Base-by-base conservation (phyloP, 2,797 vertebrate species). In the Chromis chromis region DNA sequence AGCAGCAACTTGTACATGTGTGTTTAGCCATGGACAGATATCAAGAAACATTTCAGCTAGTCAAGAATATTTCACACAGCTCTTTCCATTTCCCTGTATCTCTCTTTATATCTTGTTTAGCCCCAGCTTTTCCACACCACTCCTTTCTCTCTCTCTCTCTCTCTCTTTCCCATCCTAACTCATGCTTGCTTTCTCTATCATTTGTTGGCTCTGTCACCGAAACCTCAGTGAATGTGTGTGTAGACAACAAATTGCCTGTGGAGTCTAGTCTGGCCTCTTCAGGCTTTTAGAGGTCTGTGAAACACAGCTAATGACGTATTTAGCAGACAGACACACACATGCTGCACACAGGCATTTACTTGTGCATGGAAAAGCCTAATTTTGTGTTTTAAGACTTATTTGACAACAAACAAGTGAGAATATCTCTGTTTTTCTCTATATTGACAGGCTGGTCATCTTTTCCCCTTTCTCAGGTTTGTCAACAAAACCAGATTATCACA, bases 41-140 rank as follows among this genome's bases (percentile, higher is more conserved):
- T 78, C 74, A 56, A 73, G 11, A 67, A 53, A 25, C 49, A 66
- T 83, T 85, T 69, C 70, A 79, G 79, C 79, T 88, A 61, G 60
- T 65, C n/a, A n/a, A 39, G 70, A 52, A 49, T 4, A 54, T 59
- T 70, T 70, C 25, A 68, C 40, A 63, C 61, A 74, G 55, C 40
- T 60, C 25, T 59, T 49, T 52, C 44, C 19, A 68, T 24, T 19
- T 71, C 63, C 62, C 19, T 49, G 4, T 21, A 33, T 61, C 52
- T 73, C 50, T 63, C 27, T 60, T 33, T 40, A 9, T 21, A 42
- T 70, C 52, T 52, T 69, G 48, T 63, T 59, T 22, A 44, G 44
- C 0, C 27, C 11, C 42, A 64, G 19, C 48, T 70, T 82, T 84
- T 58, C 70, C 76, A 71, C 49, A 46, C 31, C 58, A 50, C 9